Base-by-base conservation (phyloP, 2,797 vertebrate species). In the Uromys caudimaculatus region DNA sequence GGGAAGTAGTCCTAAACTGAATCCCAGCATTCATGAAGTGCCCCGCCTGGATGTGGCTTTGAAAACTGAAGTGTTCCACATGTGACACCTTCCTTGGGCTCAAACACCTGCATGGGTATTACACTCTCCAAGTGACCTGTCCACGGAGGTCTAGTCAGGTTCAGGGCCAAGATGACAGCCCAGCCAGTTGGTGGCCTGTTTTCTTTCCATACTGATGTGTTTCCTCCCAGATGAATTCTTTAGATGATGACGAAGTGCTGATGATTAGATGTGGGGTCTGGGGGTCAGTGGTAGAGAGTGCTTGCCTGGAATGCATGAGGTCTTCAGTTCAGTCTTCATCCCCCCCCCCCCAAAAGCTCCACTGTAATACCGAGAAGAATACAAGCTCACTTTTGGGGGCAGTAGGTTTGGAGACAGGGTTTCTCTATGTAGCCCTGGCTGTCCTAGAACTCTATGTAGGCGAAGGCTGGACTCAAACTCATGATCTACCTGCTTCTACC, bases 1-100 rank as follows among this genome's bases (percentile, higher is more conserved):
- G 64, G 24, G 38, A 91, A 94, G 60, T 81, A 35, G 77, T 83
- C 85, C 82, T 90, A 64, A 83, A 88, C 79, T 64, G 56, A 47
- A 78, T 82, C 60, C 81, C 14, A 9, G 10, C 67, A 56, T 85
- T 88, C 94, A 75, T 41, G 41, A 58, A 32, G 47, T 19, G 3
- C 71, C 90, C 75, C 52, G 9, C 1, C 88, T 78, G 60, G 38
- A 4, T 32, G 3, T 6, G 10, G 52, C 87, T 71, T 73, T 71
- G n/a, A 71, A 60, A 81, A 54, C 67, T 41, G 27, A 60, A 81
- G 41, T 4, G 3, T 73, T 78, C 81, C n/a, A 24, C 9, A 14
- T 29, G 23, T 9, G 5, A 56, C 79, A 38, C 69, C 54, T 76
- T 67, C 10, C 17, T 32, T 44, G 35, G 77, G 47, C 79, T 62